Conservation (phyloP, 2,888 invertebrate genomes). For the Chymomyza caudatula region DNA sequence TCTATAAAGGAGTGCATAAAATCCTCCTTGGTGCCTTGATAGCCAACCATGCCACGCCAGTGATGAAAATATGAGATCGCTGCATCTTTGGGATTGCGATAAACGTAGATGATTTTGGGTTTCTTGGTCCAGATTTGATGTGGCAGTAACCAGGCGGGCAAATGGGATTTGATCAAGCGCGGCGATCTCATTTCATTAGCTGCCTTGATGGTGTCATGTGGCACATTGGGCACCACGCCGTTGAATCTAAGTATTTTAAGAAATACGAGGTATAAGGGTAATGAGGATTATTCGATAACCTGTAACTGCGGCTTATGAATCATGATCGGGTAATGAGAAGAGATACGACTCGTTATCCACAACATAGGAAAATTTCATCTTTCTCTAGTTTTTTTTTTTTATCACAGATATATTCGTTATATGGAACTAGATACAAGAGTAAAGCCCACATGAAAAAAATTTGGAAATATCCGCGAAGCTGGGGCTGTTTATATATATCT, state of each 20-base stretch:
- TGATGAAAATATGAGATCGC: conserved; percentile 88
- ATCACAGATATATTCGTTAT: too few relatives aligned
- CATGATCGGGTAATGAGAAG: too few relatives aligned
- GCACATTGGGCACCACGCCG: conserved; percentile 73
- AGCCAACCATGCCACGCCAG: conserved; percentile 74
- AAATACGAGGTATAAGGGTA: neutral
- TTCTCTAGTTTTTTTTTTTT: too few relatives aligned
- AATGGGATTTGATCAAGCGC: conserved; percentile 74
- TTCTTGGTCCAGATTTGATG: conserved; percentile 73
- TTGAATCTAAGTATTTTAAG: conserved; percentile 60
- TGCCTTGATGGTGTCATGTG: conserved; percentile 69
- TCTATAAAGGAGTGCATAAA: conserved; percentile 74
- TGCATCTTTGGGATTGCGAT: conserved; percentile 91
- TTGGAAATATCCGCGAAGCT: too few relatives aligned
- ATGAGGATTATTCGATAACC: too few relatives aligned
- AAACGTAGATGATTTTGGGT: conserved; percentile 85
- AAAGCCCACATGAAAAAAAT: too few relatives aligned
- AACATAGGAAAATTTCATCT: too few relatives aligned
- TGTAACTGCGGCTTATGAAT: too few relatives aligned
- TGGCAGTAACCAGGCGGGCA: conserved; percentile 73
- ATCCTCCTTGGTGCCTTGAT: conserved; percentile 70
- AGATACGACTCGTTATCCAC: too few relatives aligned
- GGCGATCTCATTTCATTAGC: conserved; percentile 67
- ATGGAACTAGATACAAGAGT: too few relatives aligned
- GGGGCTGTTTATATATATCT: too few relatives aligned